Evolutionary conservation across 2,888 invertebrate species (phyloP).

Genomic region (Smittia aterrima): DNA sequence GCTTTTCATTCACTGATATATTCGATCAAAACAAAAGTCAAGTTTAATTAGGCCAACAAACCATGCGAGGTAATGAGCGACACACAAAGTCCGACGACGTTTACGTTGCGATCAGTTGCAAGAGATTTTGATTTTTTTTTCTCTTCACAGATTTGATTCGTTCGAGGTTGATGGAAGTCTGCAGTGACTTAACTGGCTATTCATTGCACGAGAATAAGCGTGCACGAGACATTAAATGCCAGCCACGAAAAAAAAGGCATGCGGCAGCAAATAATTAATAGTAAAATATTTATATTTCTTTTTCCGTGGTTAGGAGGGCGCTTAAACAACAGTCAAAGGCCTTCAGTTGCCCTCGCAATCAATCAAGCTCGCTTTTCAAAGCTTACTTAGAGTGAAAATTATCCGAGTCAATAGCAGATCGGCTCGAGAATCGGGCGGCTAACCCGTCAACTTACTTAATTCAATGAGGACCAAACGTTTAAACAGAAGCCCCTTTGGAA

Average conservation of each 20-base stretch:
- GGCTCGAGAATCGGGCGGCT: slow-evolving; percentile 12
- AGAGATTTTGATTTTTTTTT: background rate
- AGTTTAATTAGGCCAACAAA: slow-evolving; percentile 29
- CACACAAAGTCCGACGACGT: slow-evolving; percentile 1
- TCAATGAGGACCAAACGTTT: slow-evolving; percentile 21
- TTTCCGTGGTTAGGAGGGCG: background rate
- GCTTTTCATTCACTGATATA: slow-evolving; percentile 10
- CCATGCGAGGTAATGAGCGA: background rate
- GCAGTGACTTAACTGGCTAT: background rate
- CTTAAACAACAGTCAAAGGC: background rate
- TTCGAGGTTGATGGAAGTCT: background rate
- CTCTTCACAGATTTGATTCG: background rate
- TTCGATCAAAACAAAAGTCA: slow-evolving; percentile 40
- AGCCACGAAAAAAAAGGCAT: background rate
- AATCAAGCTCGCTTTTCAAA: slow-evolving; percentile 39
- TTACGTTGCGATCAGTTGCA: background rate
- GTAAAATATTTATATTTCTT: slow-evolving; percentile 23
- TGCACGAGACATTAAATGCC: background rate
- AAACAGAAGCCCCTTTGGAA: background rate
- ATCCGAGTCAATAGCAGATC: background rate
- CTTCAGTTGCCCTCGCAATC: slow-evolving; percentile 35
- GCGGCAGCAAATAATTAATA: slow-evolving; percentile 30
- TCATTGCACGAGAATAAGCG: background rate
- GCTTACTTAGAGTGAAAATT: background rate
- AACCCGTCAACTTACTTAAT: slow-evolving; percentile 26